Evolutionary conservation across 2,113 vertebrate genomes (phyloP).

Genomic region (Nothocercus nigrocapillus): DNA sequence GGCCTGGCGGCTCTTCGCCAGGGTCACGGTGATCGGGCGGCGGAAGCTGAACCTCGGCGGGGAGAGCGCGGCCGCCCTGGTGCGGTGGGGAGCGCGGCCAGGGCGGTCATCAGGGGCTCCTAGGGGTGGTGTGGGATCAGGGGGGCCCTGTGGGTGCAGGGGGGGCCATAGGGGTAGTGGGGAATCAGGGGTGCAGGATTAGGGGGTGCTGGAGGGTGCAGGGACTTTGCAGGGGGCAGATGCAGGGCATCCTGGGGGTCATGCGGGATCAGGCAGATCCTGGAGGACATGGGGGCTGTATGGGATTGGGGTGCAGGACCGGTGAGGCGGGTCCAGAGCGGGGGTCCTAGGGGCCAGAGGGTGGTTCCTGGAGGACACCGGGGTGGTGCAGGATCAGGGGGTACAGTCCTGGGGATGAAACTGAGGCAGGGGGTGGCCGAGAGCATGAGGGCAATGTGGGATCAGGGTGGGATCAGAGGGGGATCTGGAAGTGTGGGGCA

Average conservation of each 20-base stretch:
- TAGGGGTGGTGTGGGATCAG: background rate
- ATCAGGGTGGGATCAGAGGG: background rate
- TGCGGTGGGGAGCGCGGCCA: slow-evolving; percentile 34
- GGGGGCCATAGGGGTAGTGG: too few species aligned
- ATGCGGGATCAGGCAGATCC: background rate
- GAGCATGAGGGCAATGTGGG: background rate
- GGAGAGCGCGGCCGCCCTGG: slow-evolving; percentile 59
- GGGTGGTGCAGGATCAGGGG: background rate
- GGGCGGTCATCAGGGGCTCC: background rate
- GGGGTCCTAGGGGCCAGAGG: background rate
- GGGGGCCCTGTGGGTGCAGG: too few species aligned
- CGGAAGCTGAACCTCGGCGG: slow-evolving; percentile 80
- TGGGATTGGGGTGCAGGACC: background rate
- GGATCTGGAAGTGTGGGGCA: too few species aligned
- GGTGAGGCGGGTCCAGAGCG: too few species aligned
- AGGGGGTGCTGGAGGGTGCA: background rate
- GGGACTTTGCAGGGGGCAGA: background rate
- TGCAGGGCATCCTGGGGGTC: background rate
- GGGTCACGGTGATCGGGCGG: slow-evolving; percentile 86
- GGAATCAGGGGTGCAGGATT: too few species aligned
- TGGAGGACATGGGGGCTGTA: background rate
- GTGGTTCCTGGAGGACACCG: too few species aligned
- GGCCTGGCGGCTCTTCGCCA: slow-evolving; percentile 79
- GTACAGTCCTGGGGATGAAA: background rate
- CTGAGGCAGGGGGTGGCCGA: background rate